These are phyloP conservation scores for Hippolais icterina DNA, from an alignment of 2,113 vertebrate species.

Conservation along the genomic window DNA sequence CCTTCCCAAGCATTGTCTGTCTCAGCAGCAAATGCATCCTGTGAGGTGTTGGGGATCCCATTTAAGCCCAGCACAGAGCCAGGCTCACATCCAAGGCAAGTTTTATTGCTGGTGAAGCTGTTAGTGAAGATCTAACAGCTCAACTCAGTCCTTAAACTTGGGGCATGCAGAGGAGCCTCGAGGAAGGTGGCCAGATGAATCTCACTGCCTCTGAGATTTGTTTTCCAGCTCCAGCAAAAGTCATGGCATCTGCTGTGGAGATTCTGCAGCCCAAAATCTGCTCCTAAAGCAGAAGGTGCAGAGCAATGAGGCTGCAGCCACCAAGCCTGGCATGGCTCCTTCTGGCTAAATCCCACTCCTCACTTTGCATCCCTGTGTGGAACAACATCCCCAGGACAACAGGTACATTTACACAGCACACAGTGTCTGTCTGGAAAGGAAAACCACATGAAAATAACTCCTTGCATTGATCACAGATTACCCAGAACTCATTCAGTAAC, in stretches of 20 bases:
- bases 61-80: neutral
- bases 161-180: neutral
- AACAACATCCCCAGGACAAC: conserved; percentile 7
- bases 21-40: neutral
- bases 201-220: neutral
- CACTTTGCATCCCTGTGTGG: neutral
- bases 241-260: neutral
- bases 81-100: neutral
- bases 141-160: neutral
- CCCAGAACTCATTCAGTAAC: neutral
- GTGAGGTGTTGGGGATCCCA: neutral
- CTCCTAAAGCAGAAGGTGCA: neutral
- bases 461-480: neutral
- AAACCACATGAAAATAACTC: neutral
- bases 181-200: neutral
- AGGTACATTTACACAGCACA: neutral
- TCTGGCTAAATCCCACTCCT: neutral
- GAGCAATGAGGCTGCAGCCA: neutral
- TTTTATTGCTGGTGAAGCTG: neutral
- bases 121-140: neutral
- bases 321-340: neutral
- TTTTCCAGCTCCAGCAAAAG: neutral
- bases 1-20: neutral
- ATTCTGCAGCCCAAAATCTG: neutral
- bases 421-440: conserved; percentile 14